These are phyloP conservation scores for Cavia porcellus DNA, from an alignment of 2,113 vertebrate species.

Conservation along the genomic window DNA sequence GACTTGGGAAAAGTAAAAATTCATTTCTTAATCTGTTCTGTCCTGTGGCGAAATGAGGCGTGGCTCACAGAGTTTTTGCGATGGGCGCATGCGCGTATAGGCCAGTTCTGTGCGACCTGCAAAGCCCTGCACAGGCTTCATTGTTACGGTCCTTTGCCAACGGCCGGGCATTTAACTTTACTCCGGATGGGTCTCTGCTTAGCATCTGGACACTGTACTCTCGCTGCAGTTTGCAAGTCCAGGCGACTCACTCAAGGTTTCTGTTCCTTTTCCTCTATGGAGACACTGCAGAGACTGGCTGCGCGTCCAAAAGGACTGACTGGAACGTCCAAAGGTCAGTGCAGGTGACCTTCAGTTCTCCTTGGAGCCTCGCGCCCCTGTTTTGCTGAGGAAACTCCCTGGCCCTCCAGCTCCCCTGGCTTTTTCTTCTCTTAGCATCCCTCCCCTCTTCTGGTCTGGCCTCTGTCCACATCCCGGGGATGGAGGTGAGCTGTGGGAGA, in stretches of 20 bases:
- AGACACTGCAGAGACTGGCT: neutral
- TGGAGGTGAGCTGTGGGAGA: neutral
- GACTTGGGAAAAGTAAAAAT: neutral
- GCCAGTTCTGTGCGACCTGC: neutral
- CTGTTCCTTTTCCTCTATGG: conserved; percentile 24
- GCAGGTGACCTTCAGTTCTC: conserved; percentile 38
- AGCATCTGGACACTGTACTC: neutral
- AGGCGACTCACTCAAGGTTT: neutral
- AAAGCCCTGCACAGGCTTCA: neutral
- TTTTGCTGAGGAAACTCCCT: conserved; percentile 69
- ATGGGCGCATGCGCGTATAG: neutral
- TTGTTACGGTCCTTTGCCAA: neutral
- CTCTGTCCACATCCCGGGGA: neutral
- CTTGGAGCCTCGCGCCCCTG: neutral
- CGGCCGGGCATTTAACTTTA: neutral
- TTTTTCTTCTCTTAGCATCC: neutral
- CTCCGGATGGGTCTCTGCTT: neutral
- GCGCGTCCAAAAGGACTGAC: neutral
- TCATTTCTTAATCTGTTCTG: neutral
- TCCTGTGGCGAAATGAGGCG: neutral
- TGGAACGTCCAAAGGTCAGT: neutral
- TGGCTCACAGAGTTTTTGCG: neutral
- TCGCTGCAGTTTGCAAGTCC: neutral
- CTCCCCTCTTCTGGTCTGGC: conserved; percentile 32
- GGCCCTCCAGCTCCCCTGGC: conserved; percentile 1